A percentile compares a stretch with the other conserved stretches of the same genome.
phyloP scores from a whole-genome alignment of 2,797 vertebrate species.

The Enteromius trimaculatus region DNA sequence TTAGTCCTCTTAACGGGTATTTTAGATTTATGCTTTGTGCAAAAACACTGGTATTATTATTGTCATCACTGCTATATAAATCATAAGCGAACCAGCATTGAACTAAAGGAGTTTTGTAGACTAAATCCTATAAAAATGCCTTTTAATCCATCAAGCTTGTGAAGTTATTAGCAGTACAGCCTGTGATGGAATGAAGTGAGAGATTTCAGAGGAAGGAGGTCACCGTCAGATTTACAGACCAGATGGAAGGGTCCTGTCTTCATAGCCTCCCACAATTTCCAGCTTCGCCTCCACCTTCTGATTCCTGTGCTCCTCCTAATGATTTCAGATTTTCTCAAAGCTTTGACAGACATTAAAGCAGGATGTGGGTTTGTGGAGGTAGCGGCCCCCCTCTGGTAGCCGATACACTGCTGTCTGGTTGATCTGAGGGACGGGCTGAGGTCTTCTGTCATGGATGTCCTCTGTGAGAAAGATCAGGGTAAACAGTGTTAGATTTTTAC shows the following conservation, averaged over 20 bases:
- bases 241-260: conserved; percentile 18
- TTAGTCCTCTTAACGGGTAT: conserved; percentile 23
- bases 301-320: conserved; percentile 33
- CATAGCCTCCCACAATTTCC: conserved; percentile 21
- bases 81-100: conserved; percentile 2
- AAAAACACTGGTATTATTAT: conserved; percentile 39
- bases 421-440: conserved; percentile 13
- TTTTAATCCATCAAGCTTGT: conserved; percentile 27
- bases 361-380: conserved; percentile 24
- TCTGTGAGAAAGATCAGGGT: background rate
- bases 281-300: conserved; percentile 12
- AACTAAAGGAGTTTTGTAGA: background rate
- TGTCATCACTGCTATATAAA: conserved; percentile 29
- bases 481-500: background rate
- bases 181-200: conserved; percentile 5
- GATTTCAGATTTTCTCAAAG: conserved; percentile 40
- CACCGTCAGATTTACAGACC: conserved; percentile 12
- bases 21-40: conserved; percentile 41
- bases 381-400: conserved; percentile 17
- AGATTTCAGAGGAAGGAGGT: conserved; percentile 23
- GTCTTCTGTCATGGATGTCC: conserved; percentile 10
- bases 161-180: background rate
- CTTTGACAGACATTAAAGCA: conserved; percentile 44
- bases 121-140: conserved; percentile 18
- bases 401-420: conserved; percentile 34